Conservation (phyloP, 2,797 vertebrate genomes). For the Sciurus carolinensis region DNA sequence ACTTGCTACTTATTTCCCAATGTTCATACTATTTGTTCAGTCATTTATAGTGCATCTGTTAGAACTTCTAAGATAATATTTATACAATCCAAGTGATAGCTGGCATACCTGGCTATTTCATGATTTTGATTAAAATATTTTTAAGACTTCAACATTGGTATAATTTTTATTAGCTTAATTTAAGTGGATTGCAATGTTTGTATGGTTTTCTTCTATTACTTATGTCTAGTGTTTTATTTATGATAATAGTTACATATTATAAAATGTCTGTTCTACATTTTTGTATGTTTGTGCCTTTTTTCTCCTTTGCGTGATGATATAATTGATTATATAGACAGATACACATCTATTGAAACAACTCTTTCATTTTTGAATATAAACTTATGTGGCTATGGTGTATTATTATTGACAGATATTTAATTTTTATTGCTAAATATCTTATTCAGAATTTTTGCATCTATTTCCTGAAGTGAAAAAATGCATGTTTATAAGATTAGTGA, state of each 20-base stretch:
- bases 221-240: not conserved
- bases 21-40: not conserved
- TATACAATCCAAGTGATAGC: not conserved
- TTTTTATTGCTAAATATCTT: not conserved
- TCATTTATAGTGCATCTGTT: not conserved
- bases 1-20: not conserved
- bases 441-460: not conserved
- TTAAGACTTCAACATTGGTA: not conserved
- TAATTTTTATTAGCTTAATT: not conserved
- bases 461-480: conserved; percentile 3
- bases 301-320: not conserved
- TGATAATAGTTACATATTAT: not conserved
- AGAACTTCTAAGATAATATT: not conserved
- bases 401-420: not conserved
- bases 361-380: conserved; percentile 3
- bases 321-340: not conserved
- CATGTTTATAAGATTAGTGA: not conserved
- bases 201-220: not conserved
- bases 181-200: not conserved
- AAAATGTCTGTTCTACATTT: not conserved
- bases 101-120: not conserved
- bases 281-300: not conserved
- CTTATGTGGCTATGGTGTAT: not conserved
- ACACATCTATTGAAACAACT: not conserved
- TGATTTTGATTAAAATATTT: not conserved